Evolutionary conservation across 2,888 invertebrate genomes (phyloP), one percentile per base, ranked within the genome.

Genomic region (Melolontha melolontha): DNA sequence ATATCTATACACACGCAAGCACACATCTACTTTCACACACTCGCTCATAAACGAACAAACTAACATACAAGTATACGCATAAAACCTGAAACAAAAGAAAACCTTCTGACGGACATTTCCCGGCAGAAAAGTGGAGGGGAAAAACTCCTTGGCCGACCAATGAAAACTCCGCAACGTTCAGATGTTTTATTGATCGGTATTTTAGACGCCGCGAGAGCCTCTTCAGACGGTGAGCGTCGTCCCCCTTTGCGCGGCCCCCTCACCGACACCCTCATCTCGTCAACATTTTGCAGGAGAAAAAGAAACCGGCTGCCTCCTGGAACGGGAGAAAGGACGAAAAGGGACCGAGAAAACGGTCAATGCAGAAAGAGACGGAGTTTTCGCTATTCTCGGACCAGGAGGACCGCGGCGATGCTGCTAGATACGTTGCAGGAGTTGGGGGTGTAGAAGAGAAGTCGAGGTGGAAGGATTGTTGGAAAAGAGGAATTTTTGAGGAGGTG

Each of bases 171-270:
- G 77, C 80, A 40, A 59, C 68, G 66, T 69, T 69, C 81, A 80
- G 82, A 81, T 82, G 82, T 82, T 82, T 80, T 82, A 82, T 82
- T 81, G 82, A 82, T 82, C 82, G 80, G 79, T 78, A 81, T 80
- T 80, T 81, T 76, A 81, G 81, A 81, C 81, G 81, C 78, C 78
- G 69, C 71, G 29, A 54, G 71, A 73, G 72, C 73, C 79, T 79
- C 79, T 78, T 81, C 79, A 79, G 80, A 79, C 78, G 77, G 59
- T 40, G 50, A 50, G 27, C 50, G 50, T 17, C 50, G 50, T 69
- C 16, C 44, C 59, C 47, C 11, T 40, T 40, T 1, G 12, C 5
- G 8, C 59, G 44, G 12, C 44, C 17, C 41, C 42, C 16, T 10
- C 47, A 42, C 42, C 55, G 55, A 55, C 34, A 34, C 34, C 34